Conservation (phyloP, 2,888 invertebrate genomes). For the Bombylius discolor region DNA sequence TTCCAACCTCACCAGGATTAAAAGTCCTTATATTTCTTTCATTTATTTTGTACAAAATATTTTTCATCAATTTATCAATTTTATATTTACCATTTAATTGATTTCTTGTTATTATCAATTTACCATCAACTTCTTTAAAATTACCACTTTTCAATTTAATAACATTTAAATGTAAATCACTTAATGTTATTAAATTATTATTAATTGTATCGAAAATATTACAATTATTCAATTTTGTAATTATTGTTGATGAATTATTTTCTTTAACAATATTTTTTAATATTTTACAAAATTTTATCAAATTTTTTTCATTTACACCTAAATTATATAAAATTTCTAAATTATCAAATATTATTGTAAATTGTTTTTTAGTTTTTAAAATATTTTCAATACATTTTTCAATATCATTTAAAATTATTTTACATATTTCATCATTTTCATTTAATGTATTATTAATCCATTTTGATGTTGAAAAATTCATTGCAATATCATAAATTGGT, state of each 20-base stretch:
- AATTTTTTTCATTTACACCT: constrained; percentile 40
- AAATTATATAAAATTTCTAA: constrained; percentile 57
- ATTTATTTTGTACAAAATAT: constrained; percentile 49
- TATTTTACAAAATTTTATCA: constrained; percentile 41
- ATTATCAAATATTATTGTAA: constrained; percentile 57
- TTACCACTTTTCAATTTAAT: constrained; percentile 56
- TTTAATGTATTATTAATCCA: constrained; percentile 19
- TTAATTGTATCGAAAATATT: constrained; percentile 46
- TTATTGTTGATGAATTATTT: constrained; percentile 36
- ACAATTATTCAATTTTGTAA: constrained; percentile 46
- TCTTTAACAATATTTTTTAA: background rate
- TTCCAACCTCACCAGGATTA: constrained; percentile 47
- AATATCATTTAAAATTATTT: constrained; percentile 36
- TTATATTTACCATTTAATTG: constrained; percentile 21
- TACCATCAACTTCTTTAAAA: constrained; percentile 61
- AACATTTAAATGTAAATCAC: constrained; percentile 49
- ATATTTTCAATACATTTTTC: constrained; percentile 33
- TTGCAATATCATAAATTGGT: constrained; percentile 39
- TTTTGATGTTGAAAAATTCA: constrained; percentile 32
- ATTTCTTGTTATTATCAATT: constrained; percentile 36
- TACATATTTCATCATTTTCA: constrained; percentile 31
- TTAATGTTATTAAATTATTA: constrained; percentile 48
- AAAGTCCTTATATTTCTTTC: constrained; percentile 63
- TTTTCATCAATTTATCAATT: constrained; percentile 25
- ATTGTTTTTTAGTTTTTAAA: constrained; percentile 31